phyloP scores from a whole-genome alignment of 2,113 vertebrate species.

The Rynchops niger region DNA sequence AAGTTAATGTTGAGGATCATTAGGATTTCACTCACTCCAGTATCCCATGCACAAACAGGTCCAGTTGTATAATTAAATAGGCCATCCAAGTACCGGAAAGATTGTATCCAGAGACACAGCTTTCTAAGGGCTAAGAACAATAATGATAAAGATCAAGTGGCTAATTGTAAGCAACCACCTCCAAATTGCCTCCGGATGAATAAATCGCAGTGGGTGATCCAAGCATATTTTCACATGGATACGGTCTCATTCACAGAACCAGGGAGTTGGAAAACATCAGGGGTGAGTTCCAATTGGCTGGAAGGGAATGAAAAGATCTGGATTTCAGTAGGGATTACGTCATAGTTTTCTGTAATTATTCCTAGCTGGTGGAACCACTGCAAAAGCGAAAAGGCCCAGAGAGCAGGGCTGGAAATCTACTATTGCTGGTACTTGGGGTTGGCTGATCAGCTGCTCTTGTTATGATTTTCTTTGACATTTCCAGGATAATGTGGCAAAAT shows the following conservation, averaged over 20 bases:
- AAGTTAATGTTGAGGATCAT: background rate
- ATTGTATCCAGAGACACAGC: conserved; percentile 60
- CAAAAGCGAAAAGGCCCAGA: background rate
- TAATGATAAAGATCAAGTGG: conserved; percentile 79
- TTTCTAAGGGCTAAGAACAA: conserved; percentile 70
- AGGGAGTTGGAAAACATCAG: conserved; percentile 61
- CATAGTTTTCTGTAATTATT: conserved; percentile 62
- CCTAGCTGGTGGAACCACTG: conserved; percentile 36
- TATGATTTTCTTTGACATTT: background rate
- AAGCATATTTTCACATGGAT: conserved; percentile 73
- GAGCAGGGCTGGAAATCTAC: background rate
- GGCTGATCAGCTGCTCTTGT: background rate
- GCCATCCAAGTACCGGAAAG: conserved; percentile 69
- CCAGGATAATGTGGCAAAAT: background rate
- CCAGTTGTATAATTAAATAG: conserved; percentile 66
- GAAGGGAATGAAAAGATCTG: conserved; percentile 72
- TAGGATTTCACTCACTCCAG: conserved; percentile 7
- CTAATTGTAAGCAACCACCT: conserved; percentile 74
- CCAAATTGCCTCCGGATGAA: conserved; percentile 75
- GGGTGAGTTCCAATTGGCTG: conserved; percentile 58
- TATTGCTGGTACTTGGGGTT: background rate
- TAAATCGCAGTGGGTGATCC: conserved; percentile 73
- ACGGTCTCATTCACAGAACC: conserved; percentile 70
- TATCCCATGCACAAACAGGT: conserved; percentile 22
- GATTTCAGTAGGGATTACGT: conserved; percentile 46